phyloP scores from a whole-genome alignment of 1,140 invertebrate genomes.

The Dinoponera quadriceps region DNA sequence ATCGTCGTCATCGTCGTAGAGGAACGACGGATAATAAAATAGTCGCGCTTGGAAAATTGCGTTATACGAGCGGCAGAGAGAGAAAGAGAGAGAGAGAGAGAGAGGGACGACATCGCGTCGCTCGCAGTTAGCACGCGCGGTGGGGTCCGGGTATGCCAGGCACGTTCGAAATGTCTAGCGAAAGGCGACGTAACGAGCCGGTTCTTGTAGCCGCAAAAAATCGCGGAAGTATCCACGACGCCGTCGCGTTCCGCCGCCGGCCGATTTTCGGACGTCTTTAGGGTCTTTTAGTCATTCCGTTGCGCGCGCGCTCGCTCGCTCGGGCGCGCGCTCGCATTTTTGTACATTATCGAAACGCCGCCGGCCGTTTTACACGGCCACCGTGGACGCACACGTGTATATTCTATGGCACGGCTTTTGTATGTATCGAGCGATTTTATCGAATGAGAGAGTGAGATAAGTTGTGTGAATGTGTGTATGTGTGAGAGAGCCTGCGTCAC shows the following conservation, averaged over 20 bases:
- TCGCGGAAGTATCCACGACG: conserved; percentile 18
- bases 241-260: not conserved
- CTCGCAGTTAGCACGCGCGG: not conserved
- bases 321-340: not conserved
- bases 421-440: conserved; percentile 2
- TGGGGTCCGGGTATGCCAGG: conserved; percentile 33
- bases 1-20: too few species aligned
- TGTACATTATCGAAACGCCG: not conserved
- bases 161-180: conserved; percentile 35
- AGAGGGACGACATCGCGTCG: not conserved
- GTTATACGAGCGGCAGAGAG: too few species aligned
- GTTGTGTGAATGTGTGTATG: too few species aligned
- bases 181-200: conserved; percentile 56
- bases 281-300: not conserved
- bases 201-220: conserved; percentile 54
- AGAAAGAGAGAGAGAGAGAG: too few species aligned
- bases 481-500: not conserved
- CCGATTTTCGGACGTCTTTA: conserved; percentile 26
- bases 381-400: not conserved
- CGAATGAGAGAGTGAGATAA: too few species aligned
- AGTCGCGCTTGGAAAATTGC: too few species aligned
- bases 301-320: not conserved
- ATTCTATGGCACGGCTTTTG: not conserved
- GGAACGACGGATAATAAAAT: too few species aligned
- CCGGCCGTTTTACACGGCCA: not conserved